phyloP scores from a whole-genome alignment of 2,113 vertebrate species.

The Diadophis punctatus region DNA sequence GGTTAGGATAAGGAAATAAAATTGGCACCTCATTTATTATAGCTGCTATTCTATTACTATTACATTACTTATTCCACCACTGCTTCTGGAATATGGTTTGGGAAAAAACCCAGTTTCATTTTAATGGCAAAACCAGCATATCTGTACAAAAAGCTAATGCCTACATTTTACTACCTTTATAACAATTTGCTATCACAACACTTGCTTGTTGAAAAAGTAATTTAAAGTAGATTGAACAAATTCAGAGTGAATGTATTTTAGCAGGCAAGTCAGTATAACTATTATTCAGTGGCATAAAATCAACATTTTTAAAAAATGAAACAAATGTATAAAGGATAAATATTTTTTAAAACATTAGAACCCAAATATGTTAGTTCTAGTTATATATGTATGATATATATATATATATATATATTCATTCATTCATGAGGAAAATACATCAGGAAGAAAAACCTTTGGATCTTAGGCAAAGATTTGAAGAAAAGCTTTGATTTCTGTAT shows the following conservation, averaged over 20 bases:
- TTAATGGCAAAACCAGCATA: neutral
- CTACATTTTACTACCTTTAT: neutral
- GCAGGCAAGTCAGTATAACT: neutral
- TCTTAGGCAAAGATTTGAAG: neutral
- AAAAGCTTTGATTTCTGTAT: neutral
- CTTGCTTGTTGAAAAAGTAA: neutral
- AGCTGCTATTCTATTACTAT: neutral
- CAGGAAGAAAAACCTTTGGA: neutral
- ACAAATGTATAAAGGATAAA: neutral
- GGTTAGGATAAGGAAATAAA: neutral
- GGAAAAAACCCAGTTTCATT: neutral
- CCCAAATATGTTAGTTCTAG: neutral
- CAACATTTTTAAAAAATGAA: neutral
- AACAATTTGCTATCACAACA: neutral
- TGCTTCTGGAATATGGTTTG: neutral
- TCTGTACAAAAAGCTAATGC: neutral
- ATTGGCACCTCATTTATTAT: neutral
- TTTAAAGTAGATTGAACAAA: neutral
- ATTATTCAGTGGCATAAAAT: neutral
- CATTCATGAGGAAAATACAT: neutral
- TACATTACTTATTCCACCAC: neutral
- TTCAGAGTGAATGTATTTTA: conserved; percentile 8
- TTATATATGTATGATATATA: neutral
- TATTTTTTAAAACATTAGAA: neutral
- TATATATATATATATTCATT: neutral